A percentile compares a stretch with the other conserved stretches of the same genome.
Evolutionary conservation across 2,113 vertebrate species (phyloP).

Genomic region (Mesitornis unicolor): DNA sequence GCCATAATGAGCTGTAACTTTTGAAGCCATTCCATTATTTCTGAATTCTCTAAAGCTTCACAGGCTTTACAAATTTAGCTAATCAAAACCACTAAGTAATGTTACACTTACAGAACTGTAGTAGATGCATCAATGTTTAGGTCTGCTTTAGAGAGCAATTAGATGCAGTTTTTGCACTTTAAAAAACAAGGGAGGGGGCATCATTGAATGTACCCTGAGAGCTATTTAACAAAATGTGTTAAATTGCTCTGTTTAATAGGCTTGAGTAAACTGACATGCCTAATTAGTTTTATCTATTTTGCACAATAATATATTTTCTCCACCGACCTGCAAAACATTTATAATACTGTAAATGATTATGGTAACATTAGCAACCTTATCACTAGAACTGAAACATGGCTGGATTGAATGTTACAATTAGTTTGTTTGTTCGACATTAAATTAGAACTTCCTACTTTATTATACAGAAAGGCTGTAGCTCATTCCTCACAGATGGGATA

Average conservation of each 20-base stretch:
- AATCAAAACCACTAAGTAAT: neutral
- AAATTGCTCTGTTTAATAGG: conserved; percentile 27
- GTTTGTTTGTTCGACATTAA: neutral
- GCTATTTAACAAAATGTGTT: conserved; percentile 30
- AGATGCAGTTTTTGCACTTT: neutral
- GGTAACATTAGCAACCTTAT: conserved; percentile 4
- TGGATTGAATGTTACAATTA: neutral
- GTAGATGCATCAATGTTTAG: neutral
- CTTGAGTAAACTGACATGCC: conserved; percentile 21
- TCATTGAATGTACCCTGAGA: conserved; percentile 25
- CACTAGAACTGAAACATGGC: neutral
- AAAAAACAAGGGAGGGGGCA: neutral
- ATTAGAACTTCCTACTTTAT: neutral
- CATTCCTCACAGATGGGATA: neutral
- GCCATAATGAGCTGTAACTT: too few relatives aligned
- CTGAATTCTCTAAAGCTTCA: neutral
- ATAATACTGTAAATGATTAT: conserved; percentile 4
- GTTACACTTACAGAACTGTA: neutral
- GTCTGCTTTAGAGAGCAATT: neutral
- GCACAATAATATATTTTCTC: conserved; percentile 33
- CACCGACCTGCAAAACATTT: conserved; percentile 11
- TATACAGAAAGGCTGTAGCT: neutral
- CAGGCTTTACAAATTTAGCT: neutral
- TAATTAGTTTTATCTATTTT: conserved; percentile 52
- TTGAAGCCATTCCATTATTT: neutral